phyloP scores from a whole-genome alignment of 2,113 vertebrate genomes.

The Globicephala melas region DNA sequence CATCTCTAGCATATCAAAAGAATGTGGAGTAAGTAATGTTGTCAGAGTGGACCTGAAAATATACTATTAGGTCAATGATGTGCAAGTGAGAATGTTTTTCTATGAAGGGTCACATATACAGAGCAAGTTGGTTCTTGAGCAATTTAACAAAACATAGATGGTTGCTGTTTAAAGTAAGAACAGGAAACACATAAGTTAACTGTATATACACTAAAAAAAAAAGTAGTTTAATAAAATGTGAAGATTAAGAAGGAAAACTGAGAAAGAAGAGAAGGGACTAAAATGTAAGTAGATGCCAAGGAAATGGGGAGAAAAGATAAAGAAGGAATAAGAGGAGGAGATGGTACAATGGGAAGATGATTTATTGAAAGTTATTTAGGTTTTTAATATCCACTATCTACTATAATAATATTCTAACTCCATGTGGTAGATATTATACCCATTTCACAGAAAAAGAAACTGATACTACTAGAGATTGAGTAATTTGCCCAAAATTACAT shows the following conservation, averaged over 20 bases:
- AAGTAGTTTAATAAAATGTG: not conserved
- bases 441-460: constrained; percentile 22
- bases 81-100: not conserved
- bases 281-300: not conserved
- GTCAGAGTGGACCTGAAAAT: not conserved
- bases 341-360: not conserved
- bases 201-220: not conserved
- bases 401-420: not conserved
- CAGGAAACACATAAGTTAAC: constrained; percentile 1
- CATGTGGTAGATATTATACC: not conserved
- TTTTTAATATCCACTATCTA: not conserved
- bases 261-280: not conserved
- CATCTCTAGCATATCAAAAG: not conserved
- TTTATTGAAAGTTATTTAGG: not conserved
- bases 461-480: not conserved
- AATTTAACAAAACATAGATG: constrained; percentile 8
- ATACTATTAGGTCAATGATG: not conserved
- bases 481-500: not conserved
- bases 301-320: not conserved
- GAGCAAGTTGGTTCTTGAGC: not conserved
- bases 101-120: not conserved
- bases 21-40: not conserved
- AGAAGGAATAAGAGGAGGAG: not conserved
- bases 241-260: not conserved
- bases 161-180: not conserved